phyloP scores from a whole-genome alignment of 2,113 vertebrate genomes.

The Naja naja region DNA sequence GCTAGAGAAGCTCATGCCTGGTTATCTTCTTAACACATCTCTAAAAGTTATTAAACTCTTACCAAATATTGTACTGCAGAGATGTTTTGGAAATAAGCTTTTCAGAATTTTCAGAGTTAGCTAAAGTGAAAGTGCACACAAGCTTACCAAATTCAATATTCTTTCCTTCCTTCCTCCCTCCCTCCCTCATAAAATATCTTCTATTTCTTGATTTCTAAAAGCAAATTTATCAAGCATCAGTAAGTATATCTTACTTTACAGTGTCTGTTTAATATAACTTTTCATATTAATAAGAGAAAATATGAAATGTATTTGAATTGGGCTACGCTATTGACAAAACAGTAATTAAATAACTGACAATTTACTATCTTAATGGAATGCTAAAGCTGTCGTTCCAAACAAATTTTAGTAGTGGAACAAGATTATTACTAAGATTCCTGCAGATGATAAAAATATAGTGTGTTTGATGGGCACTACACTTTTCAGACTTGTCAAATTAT shows the following conservation, averaged over 20 bases:
- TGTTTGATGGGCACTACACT: neutral
- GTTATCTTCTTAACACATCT: neutral
- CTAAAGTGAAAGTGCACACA: neutral
- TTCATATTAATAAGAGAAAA: neutral
- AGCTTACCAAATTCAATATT: neutral
- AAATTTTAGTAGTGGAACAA: neutral
- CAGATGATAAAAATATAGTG: neutral
- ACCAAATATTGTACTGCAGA: neutral
- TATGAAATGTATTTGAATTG: neutral
- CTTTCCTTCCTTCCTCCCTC: neutral
- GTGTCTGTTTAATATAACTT: neutral
- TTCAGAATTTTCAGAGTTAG: neutral
- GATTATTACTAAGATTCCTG: neutral
- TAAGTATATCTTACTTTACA: neutral
- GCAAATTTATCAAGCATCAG: neutral
- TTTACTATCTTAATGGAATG: neutral
- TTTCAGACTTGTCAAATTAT: constrained; percentile 1
- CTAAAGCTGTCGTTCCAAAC: neutral
- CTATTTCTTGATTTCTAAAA: neutral
- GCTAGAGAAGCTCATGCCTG: neutral
- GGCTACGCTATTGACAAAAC: neutral
- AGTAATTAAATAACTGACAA: neutral
- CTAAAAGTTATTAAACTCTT: neutral
- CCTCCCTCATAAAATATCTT: neutral
- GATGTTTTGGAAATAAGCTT: neutral